Conservation (phyloP, 2,888 invertebrate species). For the Lepetodrilus schrolli region DNA sequence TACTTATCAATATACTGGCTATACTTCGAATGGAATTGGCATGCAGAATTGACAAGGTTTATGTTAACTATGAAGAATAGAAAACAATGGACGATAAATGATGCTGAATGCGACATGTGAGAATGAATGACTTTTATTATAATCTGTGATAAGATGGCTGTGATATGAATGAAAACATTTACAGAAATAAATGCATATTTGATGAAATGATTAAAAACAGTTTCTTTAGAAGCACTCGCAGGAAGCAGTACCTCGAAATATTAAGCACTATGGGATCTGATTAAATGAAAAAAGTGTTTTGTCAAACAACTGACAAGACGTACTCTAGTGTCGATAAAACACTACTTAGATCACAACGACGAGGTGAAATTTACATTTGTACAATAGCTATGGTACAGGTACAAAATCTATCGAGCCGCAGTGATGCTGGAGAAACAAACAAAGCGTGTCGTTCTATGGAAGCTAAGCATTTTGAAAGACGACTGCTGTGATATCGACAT, state of each 20-base stretch:
- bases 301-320: not conserved
- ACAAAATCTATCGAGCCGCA: no score
- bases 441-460: no score
- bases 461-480: no score
- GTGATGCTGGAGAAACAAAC: no score
- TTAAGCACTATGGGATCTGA: slow-evolving; percentile 24
- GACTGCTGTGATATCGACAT: no score
- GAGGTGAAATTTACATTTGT: slow-evolving; percentile 19
- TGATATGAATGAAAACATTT: not conserved
- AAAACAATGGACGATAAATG: not conserved
- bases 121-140: slow-evolving; percentile 15
- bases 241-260: not conserved
- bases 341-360: slow-evolving; percentile 17
- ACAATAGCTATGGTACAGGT: slow-evolving; percentile 18
- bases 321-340: not conserved
- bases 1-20: no score
- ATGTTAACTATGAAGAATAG: not conserved
- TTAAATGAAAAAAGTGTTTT: not conserved
- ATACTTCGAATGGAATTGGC: no score
- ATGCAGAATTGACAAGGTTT: not conserved
- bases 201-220: not conserved
- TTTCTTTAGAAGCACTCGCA: slow-evolving; percentile 6
- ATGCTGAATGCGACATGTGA: not conserved
- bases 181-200: not conserved
- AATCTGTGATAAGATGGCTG: not conserved